Conservation (phyloP, 1,140 invertebrate genomes). For the Alviniconcha marisindica region DNA sequence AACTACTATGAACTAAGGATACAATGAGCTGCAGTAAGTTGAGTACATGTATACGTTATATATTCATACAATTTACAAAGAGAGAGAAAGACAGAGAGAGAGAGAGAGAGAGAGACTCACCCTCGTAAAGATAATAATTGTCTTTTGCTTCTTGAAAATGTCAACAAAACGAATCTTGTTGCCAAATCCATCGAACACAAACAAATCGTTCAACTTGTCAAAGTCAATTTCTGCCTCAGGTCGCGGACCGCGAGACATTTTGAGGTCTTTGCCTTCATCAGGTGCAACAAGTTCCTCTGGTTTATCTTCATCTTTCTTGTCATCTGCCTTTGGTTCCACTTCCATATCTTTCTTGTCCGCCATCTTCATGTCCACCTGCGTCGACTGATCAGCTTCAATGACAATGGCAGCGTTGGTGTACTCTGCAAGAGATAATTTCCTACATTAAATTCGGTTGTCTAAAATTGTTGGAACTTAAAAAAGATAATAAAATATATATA, state of each 20-base stretch:
- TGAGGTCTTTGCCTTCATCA: slow-evolving; percentile 49
- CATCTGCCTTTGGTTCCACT: not conserved
- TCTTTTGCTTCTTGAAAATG: slow-evolving; percentile 65
- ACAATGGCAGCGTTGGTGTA: too few species aligned
- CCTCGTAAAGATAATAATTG: slow-evolving; percentile 61
- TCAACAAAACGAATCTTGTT: slow-evolving; percentile 64
- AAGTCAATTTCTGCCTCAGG: slow-evolving; percentile 50
- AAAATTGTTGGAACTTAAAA: too few species aligned
- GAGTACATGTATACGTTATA: too few species aligned
- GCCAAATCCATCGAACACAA: slow-evolving; percentile 60
- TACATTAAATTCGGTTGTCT: too few species aligned
- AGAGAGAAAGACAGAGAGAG: not conserved
- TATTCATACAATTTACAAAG: too few species aligned
- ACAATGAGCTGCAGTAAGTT: too few species aligned
- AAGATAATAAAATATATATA: too few species aligned
- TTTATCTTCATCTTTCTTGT: slow-evolving; percentile 1
- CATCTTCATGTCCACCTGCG: too few species aligned
- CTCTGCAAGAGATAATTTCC: too few species aligned
- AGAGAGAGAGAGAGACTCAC: slow-evolving; percentile 44
- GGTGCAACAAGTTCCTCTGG: slow-evolving; percentile 32
- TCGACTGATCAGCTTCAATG: too few species aligned
- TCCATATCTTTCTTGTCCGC: not conserved
- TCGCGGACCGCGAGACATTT: slow-evolving; percentile 57
- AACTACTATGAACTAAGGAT: too few species aligned
- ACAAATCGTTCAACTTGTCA: slow-evolving; percentile 43